Conservation (phyloP, 2,113 vertebrate species). For the Neoarius graeffei region DNA sequence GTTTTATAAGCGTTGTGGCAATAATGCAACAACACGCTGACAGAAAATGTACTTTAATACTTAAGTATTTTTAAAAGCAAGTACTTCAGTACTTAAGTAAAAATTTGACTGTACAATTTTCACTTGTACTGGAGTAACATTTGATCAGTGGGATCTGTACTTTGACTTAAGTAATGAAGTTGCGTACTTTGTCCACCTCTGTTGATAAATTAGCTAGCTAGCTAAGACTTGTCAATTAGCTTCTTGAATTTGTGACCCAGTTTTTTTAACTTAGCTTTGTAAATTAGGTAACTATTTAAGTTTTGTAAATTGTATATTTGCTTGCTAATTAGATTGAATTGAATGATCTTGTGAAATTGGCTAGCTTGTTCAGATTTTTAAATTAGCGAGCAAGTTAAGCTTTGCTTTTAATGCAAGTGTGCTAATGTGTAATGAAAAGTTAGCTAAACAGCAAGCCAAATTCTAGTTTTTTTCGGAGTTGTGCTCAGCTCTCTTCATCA, state of each 20-base stretch:
- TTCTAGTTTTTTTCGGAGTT: neutral
- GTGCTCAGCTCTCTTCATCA: neutral
- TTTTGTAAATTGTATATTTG: neutral
- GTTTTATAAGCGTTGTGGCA: too few relatives aligned
- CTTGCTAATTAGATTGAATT: neutral
- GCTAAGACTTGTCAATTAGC: too few relatives aligned
- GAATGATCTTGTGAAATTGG: neutral
- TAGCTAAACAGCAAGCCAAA: neutral
- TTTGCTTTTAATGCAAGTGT: neutral
- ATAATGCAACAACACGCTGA: too few relatives aligned
- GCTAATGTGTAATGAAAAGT: neutral
- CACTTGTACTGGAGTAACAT: too few relatives aligned
- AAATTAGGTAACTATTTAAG: neutral
- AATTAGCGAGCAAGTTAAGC: neutral
- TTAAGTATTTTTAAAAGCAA: too few relatives aligned
- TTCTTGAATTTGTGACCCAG: too few relatives aligned
- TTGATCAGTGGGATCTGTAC: too few relatives aligned
- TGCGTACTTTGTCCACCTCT: too few relatives aligned
- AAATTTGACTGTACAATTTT: too few relatives aligned
- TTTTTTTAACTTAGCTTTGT: neutral
- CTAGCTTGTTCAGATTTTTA: neutral
- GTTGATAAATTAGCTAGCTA: neutral
- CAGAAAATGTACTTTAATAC: too few relatives aligned
- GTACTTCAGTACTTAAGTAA: too few relatives aligned
- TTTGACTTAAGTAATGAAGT: too few relatives aligned